These are phyloP conservation scores for Agrypnus murinus DNA, from an alignment of 2,888 invertebrate genomes.

Conservation along the genomic window DNA sequence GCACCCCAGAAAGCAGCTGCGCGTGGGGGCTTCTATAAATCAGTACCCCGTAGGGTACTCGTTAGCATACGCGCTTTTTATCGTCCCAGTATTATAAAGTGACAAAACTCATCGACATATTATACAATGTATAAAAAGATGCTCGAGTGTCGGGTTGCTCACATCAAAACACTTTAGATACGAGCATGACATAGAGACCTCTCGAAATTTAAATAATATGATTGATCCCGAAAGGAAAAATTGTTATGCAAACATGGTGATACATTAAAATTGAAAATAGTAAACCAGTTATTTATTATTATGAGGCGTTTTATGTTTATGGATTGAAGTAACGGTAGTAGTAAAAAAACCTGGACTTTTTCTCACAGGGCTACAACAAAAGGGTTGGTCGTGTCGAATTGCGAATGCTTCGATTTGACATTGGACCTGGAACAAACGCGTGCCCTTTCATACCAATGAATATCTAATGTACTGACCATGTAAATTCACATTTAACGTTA, in stretches of 20 bases:
- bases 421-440: constrained; percentile 55
- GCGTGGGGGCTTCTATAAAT: constrained; percentile 36
- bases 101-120: constrained; percentile 47
- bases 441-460: constrained; percentile 58
- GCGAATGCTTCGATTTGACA: constrained; percentile 56
- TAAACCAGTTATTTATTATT: not conserved
- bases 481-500: constrained; percentile 40
- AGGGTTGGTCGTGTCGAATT: constrained; percentile 61
- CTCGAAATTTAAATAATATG: constrained; percentile 53
- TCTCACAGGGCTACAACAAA: constrained; percentile 48
- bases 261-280: not conserved
- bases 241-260: constrained; percentile 47
- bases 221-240: constrained; percentile 29
- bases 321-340: constrained; percentile 31
- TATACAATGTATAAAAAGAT: constrained; percentile 47
- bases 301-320: constrained; percentile 22
- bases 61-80: constrained; percentile 53
- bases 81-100: constrained; percentile 46
- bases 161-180: constrained; percentile 54
- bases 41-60: constrained; percentile 44
- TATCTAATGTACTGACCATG: constrained; percentile 57
- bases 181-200: constrained; percentile 53
- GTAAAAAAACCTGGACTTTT: constrained; percentile 36
- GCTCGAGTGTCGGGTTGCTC: constrained; percentile 56
- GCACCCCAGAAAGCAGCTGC: constrained; percentile 48